These are phyloP conservation scores for Luffia ferchaultella DNA, from an alignment of 2,888 invertebrate species.

Conservation along the genomic window DNA sequence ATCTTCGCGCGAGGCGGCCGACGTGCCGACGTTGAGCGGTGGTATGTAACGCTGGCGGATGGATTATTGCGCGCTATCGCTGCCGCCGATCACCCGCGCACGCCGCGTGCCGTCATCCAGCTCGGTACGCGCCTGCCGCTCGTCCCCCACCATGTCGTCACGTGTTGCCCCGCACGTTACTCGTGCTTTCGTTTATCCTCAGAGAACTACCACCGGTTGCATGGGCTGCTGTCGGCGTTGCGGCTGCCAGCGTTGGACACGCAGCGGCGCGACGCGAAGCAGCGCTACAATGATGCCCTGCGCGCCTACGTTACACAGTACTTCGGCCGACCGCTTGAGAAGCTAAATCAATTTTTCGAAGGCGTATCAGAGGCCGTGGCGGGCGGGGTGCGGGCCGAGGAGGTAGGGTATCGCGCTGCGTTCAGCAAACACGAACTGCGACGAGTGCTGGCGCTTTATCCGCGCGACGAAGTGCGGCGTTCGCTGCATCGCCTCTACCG, in stretches of 20 bases:
- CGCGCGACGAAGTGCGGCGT: constrained; percentile 90
- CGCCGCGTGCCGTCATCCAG: constrained; percentile 88
- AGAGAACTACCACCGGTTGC: constrained; percentile 97
- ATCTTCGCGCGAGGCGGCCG: constrained; percentile 88
- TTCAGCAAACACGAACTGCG: constrained; percentile 96
- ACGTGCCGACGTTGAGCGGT: constrained; percentile 90
- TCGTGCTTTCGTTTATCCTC: constrained; percentile 26
- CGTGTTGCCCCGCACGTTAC: constrained; percentile 6
- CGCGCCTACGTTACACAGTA: constrained; percentile 92
- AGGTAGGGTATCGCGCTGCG: constrained; percentile 97
- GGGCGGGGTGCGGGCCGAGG: constrained; percentile 94
- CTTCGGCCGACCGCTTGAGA: constrained; percentile 79
- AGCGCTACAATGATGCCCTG: constrained; percentile 88
- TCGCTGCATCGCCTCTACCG: constrained; percentile 92
- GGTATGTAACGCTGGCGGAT: constrained; percentile 79
- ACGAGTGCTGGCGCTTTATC: constrained; percentile 92
- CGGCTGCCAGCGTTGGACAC: constrained; percentile 90
- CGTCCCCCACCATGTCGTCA: constrained; percentile 1
- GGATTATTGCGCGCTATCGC: constrained; percentile 84
- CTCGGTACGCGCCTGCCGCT: constrained; percentile 82
- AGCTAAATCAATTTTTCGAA: constrained; percentile 89
- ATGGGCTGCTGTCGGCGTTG: constrained; percentile 84
- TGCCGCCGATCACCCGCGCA: constrained; percentile 84
- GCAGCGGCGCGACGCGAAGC: constrained; percentile 89
- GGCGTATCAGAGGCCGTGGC: constrained; percentile 94